Base-by-base conservation (phyloP, 2,888 invertebrate species). In the Ellobium chinense region DNA sequence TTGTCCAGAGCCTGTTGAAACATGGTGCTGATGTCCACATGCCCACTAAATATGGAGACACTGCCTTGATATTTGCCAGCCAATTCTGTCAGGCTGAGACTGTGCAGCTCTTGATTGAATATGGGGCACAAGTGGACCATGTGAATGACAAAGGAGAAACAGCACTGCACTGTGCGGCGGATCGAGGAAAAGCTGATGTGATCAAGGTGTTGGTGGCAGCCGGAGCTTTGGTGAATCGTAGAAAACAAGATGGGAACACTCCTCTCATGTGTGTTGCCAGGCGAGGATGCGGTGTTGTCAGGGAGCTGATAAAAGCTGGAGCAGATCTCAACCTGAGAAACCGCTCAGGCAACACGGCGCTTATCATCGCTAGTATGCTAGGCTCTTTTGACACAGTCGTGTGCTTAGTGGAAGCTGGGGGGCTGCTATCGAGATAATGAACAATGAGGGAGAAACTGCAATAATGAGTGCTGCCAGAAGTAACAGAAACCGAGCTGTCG, bases 371-470 rank as follows among this genome's bases (percentile, higher is more conserved):
- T 36, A 58, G 65, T 31, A 75, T 58, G 1, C 65, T 54, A 65
- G 75, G 75, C 0, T 65, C 75, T 31, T 75, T 75, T 65, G 65
- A 75, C 14, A 54, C 75, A 1, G 65, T 65, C 7, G 75, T 75
- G 2, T 24, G 34, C 18, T 29, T 75, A 34, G 63, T 65, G 0
- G 65, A 75, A 31, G 65, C 65, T 54, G 65, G 65, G 29, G 82
- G 9, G 82, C 79, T 4, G 66, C 76, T 36, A 24, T 72, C 12
- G 66, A 34, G n/a, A 68, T 79, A n/a, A 36, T n/a, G 66, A 75
- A 78, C 36, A 82, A 76, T 70, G 79, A 82, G 29, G 82, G 82
- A 24, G 82, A 82, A 46, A 79, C 82, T 1, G 82, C 82, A 7
- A 39, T 82, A 3, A 79, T 79, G 79, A 70, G 79, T 63, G 82